Base-by-base conservation (phyloP, 2,888 invertebrate species). In the Ecdyonurus torrentis region DNA sequence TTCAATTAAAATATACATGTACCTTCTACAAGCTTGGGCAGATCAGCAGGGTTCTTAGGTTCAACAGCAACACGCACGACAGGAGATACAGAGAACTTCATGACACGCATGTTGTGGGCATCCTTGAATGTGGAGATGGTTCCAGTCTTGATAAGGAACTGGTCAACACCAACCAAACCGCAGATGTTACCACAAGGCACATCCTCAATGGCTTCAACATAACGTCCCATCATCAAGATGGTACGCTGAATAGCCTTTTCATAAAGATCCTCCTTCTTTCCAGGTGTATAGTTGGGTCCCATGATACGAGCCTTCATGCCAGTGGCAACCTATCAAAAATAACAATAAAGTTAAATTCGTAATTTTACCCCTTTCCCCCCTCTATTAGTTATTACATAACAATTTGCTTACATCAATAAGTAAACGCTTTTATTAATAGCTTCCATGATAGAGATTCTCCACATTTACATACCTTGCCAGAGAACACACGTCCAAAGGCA, bases 181-280 rank as follows among this genome's bases (percentile, higher is more conserved):
- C 98, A 99, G 78, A 99, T 99, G 84, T 99, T 99, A 74, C 87
- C 97, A 69, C 88, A 94, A 65, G 99, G 99, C 67, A 99, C 98
- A 80, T 99, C 97, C 78, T 99, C 98, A 72, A 99, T 99, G 67
- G 99, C 95, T 79, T 99, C 99, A 65, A 92, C 92, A 74, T 97
- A 97, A 79, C 99, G 91, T 68, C 99, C 99, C 99, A 99, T 99
- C 99, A 99, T 99, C 72, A 99, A 84, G 75, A 99, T 96, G 66
- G 99, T 99, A 78, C 97, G 90, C 80, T 99, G 99, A 77, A 99
- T 98, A 70, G 93, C 91, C 80, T 99, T 99, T 78, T 98, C 96
- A 73, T 92, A 97, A 74, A 99, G 77, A 82, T 99, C 99, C 78
- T 97, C 98, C 76, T 97, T 99, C 83, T 98, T 98, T 73, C 99